Evolutionary conservation across 2,113 vertebrate species (phyloP).

Genomic region (Rostratula benghalensis): DNA sequence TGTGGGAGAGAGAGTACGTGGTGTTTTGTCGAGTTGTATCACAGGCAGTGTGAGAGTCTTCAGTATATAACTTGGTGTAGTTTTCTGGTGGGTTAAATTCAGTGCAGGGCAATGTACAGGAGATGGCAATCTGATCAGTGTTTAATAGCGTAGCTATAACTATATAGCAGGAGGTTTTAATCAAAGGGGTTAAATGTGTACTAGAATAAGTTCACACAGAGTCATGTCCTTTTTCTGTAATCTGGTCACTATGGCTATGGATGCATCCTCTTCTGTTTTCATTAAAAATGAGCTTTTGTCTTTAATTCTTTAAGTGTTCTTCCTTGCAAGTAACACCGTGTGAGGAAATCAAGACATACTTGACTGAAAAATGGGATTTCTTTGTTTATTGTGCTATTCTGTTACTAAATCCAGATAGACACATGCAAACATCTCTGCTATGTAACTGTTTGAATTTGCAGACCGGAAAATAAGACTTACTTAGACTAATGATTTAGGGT

Average conservation of each 20-base stretch:
- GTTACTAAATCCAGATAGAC: neutral
- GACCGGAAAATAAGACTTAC: neutral
- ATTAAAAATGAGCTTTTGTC: neutral
- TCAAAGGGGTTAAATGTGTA: neutral
- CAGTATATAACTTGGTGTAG: neutral
- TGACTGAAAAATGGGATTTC: neutral
- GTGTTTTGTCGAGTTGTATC: neutral
- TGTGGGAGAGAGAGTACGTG: neutral
- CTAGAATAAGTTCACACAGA: neutral
- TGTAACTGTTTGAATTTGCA: neutral
- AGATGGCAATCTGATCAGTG: neutral
- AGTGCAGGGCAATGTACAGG: rapidly evolving
- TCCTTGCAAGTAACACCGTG: neutral
- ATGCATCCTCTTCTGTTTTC: neutral
- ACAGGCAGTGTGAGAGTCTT: neutral
- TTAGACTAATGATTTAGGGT: neutral
- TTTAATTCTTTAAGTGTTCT: neutral
- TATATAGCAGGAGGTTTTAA: neutral
- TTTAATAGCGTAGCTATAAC: neutral
- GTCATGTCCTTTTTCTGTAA: rapidly evolving
- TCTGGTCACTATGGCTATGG: rapidly evolving
- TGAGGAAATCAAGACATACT: neutral
- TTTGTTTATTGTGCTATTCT: neutral
- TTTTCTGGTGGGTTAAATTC: neutral
- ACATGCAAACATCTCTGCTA: neutral